phyloP scores from a whole-genome alignment of 1,140 invertebrate species.

The Eumaeus atala region DNA sequence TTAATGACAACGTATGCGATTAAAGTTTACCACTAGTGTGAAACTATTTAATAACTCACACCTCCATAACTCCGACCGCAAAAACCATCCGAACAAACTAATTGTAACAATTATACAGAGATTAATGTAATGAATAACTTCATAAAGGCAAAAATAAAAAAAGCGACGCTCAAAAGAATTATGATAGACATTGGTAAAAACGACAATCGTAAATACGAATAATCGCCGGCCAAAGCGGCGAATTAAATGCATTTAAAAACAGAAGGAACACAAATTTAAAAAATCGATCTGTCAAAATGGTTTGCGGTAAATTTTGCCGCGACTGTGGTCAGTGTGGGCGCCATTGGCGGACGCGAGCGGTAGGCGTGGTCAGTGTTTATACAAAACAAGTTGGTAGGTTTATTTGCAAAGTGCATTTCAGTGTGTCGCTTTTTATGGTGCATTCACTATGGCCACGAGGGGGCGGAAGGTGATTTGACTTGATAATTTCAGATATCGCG shows the following conservation, averaged over 20 bases:
- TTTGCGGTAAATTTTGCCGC: conserved; percentile 58
- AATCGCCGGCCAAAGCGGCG: conserved; percentile 54
- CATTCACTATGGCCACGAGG: conserved; percentile 29
- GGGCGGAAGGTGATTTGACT: conserved; percentile 43
- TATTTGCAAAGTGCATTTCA: conserved; percentile 68
- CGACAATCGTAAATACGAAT: conserved; percentile 40
- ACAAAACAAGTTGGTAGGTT: conserved; percentile 41
- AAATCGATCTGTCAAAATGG: conserved; percentile 71
- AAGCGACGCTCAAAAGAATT: conserved; percentile 34
- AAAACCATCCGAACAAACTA: neutral
- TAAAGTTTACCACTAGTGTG: neutral
- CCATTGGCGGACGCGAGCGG: conserved; percentile 39
- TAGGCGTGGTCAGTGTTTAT: conserved; percentile 53
- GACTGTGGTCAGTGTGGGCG: conserved; percentile 31
- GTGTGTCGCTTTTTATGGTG: conserved; percentile 43
- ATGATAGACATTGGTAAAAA: conserved; percentile 59
- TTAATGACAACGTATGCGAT: neutral
- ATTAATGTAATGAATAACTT: conserved; percentile 33
- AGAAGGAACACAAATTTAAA: conserved; percentile 59
- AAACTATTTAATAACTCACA: conserved; percentile 8
- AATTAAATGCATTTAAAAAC: conserved; percentile 34
- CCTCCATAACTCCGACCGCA: neutral
- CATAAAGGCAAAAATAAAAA: conserved; percentile 32
- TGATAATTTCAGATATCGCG: conserved; percentile 26
- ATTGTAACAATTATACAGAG: conserved; percentile 25